Base-by-base conservation (phyloP, 2,113 vertebrate genomes). In the Numenius arquata region DNA sequence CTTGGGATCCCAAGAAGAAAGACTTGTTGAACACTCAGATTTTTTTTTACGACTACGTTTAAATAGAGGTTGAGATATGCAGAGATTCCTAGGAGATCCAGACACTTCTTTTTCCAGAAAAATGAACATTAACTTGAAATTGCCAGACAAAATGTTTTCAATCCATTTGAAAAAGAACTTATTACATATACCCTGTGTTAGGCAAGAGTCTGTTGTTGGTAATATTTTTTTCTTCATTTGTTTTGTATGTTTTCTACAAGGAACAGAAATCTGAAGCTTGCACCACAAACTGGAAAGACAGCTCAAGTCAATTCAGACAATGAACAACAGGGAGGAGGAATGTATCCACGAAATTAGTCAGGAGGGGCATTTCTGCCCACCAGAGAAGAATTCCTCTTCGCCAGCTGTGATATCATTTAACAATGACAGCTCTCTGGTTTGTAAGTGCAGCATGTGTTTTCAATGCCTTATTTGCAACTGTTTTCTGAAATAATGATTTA, bases 321-420 rank as follows among this genome's bases (percentile, higher is more conserved):
- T 72, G 79, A 93, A 78, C 71, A 88, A 76, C 38, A 22, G 32
- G 45, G 52, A 80, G 43, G 59, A 89, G 32, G 80, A 95, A 84
- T 71, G 56, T 45, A 56, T 38, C 68, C 83, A 45, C 6, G 1
- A 15, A 75, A 62, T 27, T 40, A 82, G 76, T 45, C 75, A 81
- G 83, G 73, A 96, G 83, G 63, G 56, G 62, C 72, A 84, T 66
- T 94, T 94, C 77, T 96, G 93, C 90, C 91, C 95, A 93, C 72
- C 96, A 79, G 80, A 94, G 92, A 16, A 94, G 92, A 95, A 87
- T 86, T 79, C 93, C 72, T 84, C 53, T 41, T 45, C 25, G 30
- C 92, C 95, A 95, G 82, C 95, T 96, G 95, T 93, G 93, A 68
- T 85, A 89, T 71, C 93, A 65, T 41, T 84, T 72, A 89, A 56